These are phyloP conservation scores for Gopherus flavomarginatus DNA, from an alignment of 2,113 vertebrate species.

Conservation along the genomic window DNA sequence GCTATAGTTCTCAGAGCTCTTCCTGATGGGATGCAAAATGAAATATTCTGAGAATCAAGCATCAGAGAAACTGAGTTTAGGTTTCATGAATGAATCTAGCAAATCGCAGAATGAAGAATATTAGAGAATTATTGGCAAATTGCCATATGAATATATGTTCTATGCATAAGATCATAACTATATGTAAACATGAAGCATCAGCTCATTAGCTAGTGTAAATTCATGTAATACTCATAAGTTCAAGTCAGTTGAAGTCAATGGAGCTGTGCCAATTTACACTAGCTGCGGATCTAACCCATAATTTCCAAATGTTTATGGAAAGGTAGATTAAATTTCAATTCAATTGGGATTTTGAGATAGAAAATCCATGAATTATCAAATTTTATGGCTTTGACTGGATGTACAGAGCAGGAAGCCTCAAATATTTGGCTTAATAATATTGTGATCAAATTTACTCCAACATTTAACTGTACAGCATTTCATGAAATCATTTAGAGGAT, in stretches of 20 bases:
- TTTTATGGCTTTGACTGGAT: not conserved
- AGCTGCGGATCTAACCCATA: not conserved
- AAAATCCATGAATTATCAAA: not conserved
- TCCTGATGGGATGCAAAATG: not conserved
- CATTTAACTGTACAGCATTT: not conserved
- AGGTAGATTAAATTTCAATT: not conserved
- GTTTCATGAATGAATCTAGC: not conserved
- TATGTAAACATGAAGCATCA: not conserved
- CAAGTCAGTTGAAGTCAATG: not conserved
- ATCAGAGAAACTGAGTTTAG: not conserved
- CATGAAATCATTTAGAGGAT: not conserved
- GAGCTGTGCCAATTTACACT: not conserved
- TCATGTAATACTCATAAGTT: not conserved
- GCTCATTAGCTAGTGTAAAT: not conserved
- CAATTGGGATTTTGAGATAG: not conserved
- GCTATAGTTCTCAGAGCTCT: not conserved
- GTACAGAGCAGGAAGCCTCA: not conserved
- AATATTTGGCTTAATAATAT: not conserved
- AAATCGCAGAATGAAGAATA: not conserved
- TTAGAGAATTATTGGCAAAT: not conserved
- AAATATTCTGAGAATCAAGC: not conserved
- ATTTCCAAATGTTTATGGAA: not conserved
- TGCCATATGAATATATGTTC: not conserved
- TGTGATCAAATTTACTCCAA: not conserved
- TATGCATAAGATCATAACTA: not conserved